These are phyloP conservation scores for Tadarida brasiliensis DNA, from an alignment of 2,797 vertebrate species.

Conservation along the genomic window DNA sequence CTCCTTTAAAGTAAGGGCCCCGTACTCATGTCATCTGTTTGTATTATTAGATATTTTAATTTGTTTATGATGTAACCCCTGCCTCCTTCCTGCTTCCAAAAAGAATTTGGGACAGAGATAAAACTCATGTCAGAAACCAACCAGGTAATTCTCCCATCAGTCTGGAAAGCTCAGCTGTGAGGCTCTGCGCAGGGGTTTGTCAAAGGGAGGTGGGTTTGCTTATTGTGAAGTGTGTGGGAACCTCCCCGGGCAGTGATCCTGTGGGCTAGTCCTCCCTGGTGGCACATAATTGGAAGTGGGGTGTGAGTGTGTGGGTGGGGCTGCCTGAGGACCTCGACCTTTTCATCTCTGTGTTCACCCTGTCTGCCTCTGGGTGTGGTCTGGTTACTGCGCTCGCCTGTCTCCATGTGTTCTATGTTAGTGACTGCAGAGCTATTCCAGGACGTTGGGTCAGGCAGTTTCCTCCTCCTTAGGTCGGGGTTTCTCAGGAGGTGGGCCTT, in stretches of 20 bases:
- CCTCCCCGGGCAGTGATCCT: background rate
- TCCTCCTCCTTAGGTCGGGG: background rate
- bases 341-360: background rate
- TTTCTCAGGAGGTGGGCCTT: background rate
- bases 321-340: fast-evolving
- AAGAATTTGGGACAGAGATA: background rate
- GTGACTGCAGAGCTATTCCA: background rate
- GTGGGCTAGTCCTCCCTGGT: background rate
- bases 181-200: background rate
- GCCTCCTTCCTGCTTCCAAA: background rate
- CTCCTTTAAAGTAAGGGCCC: background rate
- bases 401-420: background rate
- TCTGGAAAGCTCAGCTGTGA: background rate
- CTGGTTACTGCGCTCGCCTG: fast-evolving
- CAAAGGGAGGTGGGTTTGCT: background rate
- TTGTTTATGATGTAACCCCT: background rate
- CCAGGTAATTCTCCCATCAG: background rate
- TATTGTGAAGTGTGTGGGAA: too few species aligned
- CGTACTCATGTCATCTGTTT: background rate
- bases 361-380: fast-evolving
- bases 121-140: background rate
- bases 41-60: background rate
- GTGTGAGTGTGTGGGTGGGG: too few species aligned
- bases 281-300: fast-evolving
- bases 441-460: background rate